A percentile compares a stretch with the other conserved stretches of the same genome.
Conservation (phyloP, 2,113 vertebrate species). For the Natator depressus region DNA sequence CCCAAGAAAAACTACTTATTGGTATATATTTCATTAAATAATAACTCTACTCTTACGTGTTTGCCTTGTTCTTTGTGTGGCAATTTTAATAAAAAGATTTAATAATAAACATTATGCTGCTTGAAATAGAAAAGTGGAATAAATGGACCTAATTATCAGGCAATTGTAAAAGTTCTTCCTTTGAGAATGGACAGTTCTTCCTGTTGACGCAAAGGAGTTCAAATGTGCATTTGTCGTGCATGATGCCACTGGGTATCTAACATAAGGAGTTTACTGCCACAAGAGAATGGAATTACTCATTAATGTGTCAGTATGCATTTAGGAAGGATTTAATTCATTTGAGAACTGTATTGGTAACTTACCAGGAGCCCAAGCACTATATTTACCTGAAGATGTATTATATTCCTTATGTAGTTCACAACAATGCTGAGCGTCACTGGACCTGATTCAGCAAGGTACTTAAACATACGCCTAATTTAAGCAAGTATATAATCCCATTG, state of each 20-base stretch:
- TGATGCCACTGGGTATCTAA: slow-evolving; percentile 60
- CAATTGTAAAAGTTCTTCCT: background rate
- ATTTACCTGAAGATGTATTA: background rate
- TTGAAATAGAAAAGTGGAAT: slow-evolving; percentile 18
- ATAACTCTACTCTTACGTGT: background rate
- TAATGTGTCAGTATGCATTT: slow-evolving; percentile 50
- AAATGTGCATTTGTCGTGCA: slow-evolving; percentile 56
- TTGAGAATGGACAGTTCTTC: slow-evolving; percentile 12
- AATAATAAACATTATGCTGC: background rate
- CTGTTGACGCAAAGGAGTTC: slow-evolving; percentile 65
- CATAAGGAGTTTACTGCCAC: slow-evolving; percentile 63
- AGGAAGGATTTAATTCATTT: slow-evolving; percentile 64
- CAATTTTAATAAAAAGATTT: background rate
- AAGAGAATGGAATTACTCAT: slow-evolving; percentile 73
- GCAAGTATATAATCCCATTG: background rate
- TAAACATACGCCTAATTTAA: background rate
- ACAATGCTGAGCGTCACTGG: background rate
- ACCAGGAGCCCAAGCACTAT: slow-evolving; percentile 46
- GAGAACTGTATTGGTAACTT: slow-evolving; percentile 51
- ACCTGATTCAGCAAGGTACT: background rate
- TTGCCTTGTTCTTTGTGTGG: background rate
- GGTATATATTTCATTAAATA: too few species aligned
- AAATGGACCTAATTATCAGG: background rate
- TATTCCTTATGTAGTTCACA: background rate
- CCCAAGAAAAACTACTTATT: background rate